A percentile compares a stretch with the other conserved stretches of the same genome.
Evolutionary conservation across 2,888 invertebrate genomes (phyloP).

Genomic region (Boloria euphrosyne): DNA sequence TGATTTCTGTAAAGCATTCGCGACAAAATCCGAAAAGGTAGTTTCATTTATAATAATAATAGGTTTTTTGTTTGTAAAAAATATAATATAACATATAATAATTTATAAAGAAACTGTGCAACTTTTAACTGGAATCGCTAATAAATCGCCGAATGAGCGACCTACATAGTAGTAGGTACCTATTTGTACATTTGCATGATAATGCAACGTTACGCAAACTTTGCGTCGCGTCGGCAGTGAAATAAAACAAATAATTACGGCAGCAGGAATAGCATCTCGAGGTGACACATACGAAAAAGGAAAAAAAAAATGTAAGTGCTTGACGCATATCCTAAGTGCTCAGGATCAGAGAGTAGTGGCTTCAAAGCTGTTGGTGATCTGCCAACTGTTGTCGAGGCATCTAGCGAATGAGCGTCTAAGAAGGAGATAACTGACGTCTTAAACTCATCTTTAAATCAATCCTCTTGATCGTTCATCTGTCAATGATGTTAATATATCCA

Average conservation of each 20-base stretch:
- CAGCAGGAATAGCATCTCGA: slow-evolving; percentile 15
- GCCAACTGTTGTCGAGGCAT: slow-evolving; percentile 5
- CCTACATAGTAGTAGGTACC: slow-evolving; percentile 9
- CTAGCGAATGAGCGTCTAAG: neutral
- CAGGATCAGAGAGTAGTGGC: slow-evolving; percentile 11
- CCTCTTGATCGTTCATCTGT: slow-evolving; percentile 14
- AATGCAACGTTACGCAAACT: slow-evolving; percentile 20
- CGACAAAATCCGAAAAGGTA: too few species aligned
- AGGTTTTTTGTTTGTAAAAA: too few species aligned
- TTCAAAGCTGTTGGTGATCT: slow-evolving; percentile 5
- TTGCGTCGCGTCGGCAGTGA: neutral
- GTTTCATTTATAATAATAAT: too few species aligned
- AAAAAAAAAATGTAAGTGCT: neutral
- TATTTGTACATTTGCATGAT: slow-evolving; percentile 17
- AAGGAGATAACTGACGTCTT: neutral
- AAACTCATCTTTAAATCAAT: slow-evolving; percentile 26
- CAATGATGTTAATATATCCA: slow-evolving; percentile 3
- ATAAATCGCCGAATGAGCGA: slow-evolving; percentile 15
- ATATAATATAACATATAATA: neutral
- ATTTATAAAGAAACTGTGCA: neutral
- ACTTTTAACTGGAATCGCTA: neutral
- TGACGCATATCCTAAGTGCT: slow-evolving; percentile 22
- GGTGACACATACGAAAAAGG: slow-evolving; percentile 9
- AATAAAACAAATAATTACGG: slow-evolving; percentile 21
- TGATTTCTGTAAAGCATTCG: too few species aligned